Base-by-base conservation (phyloP, 2,888 invertebrate species). In the Cerastoderma edule region DNA sequence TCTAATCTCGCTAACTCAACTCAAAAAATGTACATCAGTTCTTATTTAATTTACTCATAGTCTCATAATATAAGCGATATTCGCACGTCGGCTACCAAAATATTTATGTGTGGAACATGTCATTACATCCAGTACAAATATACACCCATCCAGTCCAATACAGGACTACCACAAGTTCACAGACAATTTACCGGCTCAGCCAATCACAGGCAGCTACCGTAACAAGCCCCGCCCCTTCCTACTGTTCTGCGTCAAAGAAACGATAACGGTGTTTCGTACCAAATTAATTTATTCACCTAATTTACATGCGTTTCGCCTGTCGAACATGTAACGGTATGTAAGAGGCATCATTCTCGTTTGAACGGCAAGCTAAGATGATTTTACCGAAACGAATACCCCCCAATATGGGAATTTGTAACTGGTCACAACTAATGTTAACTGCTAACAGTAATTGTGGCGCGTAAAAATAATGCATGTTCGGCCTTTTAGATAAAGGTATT, bases 131-230 rank as follows among this genome's bases (percentile, higher is more conserved):
- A 64, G 57, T 56, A 66, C 54, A 78, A 78, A 73, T 78, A 78
- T 66, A 50, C 27, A 35, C 19, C 53, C 27, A 24, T 22, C 19
- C 6, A 8, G 53, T 19, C 30, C 16, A 22, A 33, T 24, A 60
- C 33, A 35, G 60, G 35, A 19, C 39, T 60, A 60, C 39, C 60
- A 27, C 39, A 39, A 60, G 22, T 67, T 39, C 39, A 67, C 67
- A 39, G 39, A 67, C 67, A 67, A 54, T 67, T 67, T 53, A 35
- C 22, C 33, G 16, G 22, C 53, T 57, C 65, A 71, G 57, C 76
- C 72, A 80, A 80, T 80, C 60, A 68, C 46, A 53, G n/a, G 6
- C 24, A 16, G 76, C 70, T 76, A 73, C 76, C 53, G 80, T 71
- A 32, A 24, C 44, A 30, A 28, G 68, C 80, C 54, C 67, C 80